Percentiles rank a stretch among this genome's conserved stretches.
Evolutionary conservation across 1,140 invertebrate species (phyloP).

Genomic region (Armadillidium nasatum): DNA sequence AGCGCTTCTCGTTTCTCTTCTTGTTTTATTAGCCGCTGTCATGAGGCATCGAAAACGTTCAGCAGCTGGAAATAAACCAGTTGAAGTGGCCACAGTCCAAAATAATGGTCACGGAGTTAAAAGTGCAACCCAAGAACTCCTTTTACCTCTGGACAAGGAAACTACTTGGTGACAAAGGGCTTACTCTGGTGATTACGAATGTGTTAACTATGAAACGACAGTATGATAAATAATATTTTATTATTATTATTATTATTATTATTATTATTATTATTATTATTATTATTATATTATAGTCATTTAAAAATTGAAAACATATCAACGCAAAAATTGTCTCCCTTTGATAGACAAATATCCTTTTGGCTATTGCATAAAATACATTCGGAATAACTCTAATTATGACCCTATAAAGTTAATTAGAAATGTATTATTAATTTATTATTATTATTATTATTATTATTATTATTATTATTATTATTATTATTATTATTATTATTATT

Average conservation of each 20-base stretch:
- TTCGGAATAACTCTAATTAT: not conserved
- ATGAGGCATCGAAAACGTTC: conserved; percentile 32
- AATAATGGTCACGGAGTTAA: conserved; percentile 43
- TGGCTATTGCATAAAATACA: not conserved
- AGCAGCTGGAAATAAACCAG: not conserved
- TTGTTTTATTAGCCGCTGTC: conserved; percentile 39
- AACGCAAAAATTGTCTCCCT: not conserved
- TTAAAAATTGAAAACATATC: not conserved
- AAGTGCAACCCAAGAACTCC: conserved; percentile 43
- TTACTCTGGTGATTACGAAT: conserved; percentile 43
- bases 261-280: not conserved
- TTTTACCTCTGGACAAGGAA: conserved; percentile 42
- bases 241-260: not conserved
- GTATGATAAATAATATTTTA: conserved; percentile 24
- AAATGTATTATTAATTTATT: not conserved
- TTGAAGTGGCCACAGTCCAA: conserved; percentile 23
- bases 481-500: too few relatives aligned
- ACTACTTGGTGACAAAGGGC: conserved; percentile 43
- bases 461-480: too few relatives aligned
- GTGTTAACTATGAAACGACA: conserved; percentile 44
- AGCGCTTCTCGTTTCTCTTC: conserved; percentile 35
- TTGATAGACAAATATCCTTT: not conserved
- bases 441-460: too few relatives aligned
- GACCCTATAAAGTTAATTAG: not conserved
- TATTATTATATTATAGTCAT: too few relatives aligned